Conservation (phyloP, 2,797 vertebrate genomes). For the Eleutherodactylus coqui region DNA sequence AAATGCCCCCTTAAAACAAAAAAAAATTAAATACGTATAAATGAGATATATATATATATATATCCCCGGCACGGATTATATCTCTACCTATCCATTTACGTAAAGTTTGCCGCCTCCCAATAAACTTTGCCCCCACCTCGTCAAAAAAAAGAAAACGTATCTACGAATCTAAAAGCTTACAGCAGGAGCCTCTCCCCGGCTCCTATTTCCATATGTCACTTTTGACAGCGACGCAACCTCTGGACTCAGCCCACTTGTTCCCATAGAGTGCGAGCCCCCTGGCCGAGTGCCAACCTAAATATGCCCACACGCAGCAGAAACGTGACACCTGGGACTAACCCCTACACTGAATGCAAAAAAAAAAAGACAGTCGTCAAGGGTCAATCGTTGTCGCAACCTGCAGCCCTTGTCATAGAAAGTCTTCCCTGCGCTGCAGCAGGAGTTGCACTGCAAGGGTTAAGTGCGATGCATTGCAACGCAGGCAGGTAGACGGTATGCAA, state of each 20-base stretch:
- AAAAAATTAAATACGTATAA: neutral
- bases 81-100: neutral
- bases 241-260: too few species aligned
- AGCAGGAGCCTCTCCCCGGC: neutral
- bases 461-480: neutral
- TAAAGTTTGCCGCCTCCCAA: neutral
- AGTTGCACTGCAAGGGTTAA: neutral
- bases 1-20: too few species aligned
- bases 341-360: neutral
- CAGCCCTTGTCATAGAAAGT: neutral
- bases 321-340: neutral
- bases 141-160: neutral
- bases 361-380: neutral
- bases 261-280: too few species aligned
- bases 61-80: neutral
- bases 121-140: neutral
- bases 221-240: slow-evolving; percentile 35
- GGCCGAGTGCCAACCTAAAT: neutral
- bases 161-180: neutral
- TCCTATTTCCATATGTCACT: slow-evolving; percentile 35
- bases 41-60: neutral
- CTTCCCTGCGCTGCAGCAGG: too few species aligned
- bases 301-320: neutral
- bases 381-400: neutral
- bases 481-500: neutral